Evolutionary conservation across 2,888 invertebrate species (phyloP).

Genomic region (Ormia ochracea): DNA sequence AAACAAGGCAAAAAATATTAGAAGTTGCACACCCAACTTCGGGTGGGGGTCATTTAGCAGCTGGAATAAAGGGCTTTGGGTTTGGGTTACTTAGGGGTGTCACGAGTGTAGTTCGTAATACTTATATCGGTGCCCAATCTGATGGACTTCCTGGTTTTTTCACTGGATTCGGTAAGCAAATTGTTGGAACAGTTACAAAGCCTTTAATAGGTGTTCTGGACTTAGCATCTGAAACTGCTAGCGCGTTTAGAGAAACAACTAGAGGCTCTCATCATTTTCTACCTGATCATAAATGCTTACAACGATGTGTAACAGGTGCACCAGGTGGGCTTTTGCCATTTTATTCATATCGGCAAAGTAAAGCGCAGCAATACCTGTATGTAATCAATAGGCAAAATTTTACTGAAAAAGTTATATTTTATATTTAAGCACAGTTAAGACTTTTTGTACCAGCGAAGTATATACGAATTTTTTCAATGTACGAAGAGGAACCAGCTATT

Average conservation of each 20-base stretch:
- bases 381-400: constrained; percentile 84
- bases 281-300: constrained; percentile 83
- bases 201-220: constrained; percentile 97
- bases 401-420: constrained; percentile 88
- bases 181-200: constrained; percentile 96
- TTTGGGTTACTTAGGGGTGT: constrained; percentile 94
- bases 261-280: constrained; percentile 83
- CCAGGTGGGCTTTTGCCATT: constrained; percentile 90
- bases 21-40: constrained; percentile 79
- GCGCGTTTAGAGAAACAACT: constrained; percentile 91
- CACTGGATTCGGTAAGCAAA: constrained; percentile 91
- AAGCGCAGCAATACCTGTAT: constrained; percentile 89
- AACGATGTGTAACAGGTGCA: constrained; percentile 87
- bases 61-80: constrained; percentile 95
- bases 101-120: constrained; percentile 92
- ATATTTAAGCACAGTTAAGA: constrained; percentile 79
- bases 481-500: constrained; percentile 73
- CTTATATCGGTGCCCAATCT: constrained; percentile 90
- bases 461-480: constrained; percentile 74
- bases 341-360: constrained; percentile 86
- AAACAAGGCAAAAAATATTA: constrained; percentile 88
- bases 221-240: constrained; percentile 94
- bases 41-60: constrained; percentile 89
- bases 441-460: constrained; percentile 75
- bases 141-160: constrained; percentile 86